Evolutionary conservation across 2,888 invertebrate genomes (phyloP).

Genomic region (Lottia gigantea): DNA sequence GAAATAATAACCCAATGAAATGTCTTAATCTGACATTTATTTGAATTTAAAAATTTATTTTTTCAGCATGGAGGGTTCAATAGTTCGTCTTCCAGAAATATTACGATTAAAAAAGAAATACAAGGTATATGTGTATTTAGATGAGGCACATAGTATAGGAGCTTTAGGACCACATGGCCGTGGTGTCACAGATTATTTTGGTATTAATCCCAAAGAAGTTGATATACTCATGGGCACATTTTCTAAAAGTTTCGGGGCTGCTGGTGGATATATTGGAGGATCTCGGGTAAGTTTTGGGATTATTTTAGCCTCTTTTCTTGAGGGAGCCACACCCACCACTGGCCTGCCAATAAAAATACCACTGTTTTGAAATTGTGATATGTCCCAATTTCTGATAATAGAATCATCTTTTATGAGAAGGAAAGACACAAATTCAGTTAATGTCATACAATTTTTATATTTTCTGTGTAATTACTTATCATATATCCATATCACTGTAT

Average conservation of each 20-base stretch:
- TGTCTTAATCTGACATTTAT: too few relatives aligned
- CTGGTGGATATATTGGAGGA: conserved; percentile 97
- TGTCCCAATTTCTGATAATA: too few relatives aligned
- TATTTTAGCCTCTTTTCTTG: too few relatives aligned
- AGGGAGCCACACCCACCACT: too few relatives aligned
- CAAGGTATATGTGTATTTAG: conserved; percentile 93
- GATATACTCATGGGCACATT: conserved; percentile 97
- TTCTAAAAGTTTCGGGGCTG: conserved; percentile 97
- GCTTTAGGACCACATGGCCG: conserved; percentile 89
- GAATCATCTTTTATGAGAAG: too few relatives aligned
- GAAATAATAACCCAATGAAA: too few relatives aligned
- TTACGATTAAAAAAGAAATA: conserved; percentile 92
- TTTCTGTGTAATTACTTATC: too few relatives aligned
- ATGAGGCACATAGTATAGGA: conserved; percentile 98
- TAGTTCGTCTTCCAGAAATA: conserved; percentile 88
- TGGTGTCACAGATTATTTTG: conserved; percentile 89
- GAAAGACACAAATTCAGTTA: too few relatives aligned
- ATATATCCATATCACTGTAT: too few relatives aligned
- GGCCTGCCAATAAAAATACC: too few relatives aligned
- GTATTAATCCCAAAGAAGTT: conserved; percentile 83
- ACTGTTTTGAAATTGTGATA: too few relatives aligned
- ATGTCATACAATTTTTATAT: too few relatives aligned
- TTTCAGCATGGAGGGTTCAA: conserved; percentile 93
- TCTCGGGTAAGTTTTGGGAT: conserved; percentile 74
- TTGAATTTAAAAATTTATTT: neutral